phyloP scores from a whole-genome alignment of 2,797 vertebrate genomes.

The Artibeus lituratus region DNA sequence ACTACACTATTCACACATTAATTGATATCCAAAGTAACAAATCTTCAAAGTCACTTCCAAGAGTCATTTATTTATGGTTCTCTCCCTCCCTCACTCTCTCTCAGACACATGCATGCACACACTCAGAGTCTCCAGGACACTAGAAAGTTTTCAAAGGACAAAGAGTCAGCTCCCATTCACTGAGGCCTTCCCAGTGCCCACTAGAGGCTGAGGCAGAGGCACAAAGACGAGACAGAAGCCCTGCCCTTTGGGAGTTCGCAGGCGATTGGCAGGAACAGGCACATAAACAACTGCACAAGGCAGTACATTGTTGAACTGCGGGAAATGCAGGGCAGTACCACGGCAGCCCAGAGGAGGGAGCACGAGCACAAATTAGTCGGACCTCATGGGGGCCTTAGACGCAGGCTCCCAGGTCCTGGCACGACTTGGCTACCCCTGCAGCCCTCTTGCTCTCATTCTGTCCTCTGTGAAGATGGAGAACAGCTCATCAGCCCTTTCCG shows the following conservation, averaged over 20 bases:
- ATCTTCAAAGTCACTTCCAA: not conserved
- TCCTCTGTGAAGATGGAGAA: not conserved
- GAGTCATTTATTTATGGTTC: not conserved
- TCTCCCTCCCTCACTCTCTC: not conserved
- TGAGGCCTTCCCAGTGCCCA: not conserved
- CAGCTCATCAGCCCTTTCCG: not conserved
- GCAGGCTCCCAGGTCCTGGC: not conserved
- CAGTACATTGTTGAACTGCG: not conserved
- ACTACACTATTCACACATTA: not conserved
- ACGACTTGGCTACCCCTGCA: not conserved
- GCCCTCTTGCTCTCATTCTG: not conserved
- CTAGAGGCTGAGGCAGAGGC: not conserved
- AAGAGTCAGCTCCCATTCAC: not conserved
- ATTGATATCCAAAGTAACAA: slow-evolving; percentile 3
- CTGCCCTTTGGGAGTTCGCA: not conserved
- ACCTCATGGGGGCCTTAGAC: not conserved
- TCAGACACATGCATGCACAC: not conserved
- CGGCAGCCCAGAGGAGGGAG: slow-evolving; percentile 63
- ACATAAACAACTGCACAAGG: not conserved
- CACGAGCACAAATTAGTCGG: slow-evolving; percentile 44
- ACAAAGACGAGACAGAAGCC: not conserved
- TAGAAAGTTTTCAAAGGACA: slow-evolving; percentile 9
- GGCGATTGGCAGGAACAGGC: not conserved
- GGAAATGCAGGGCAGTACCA: not conserved
- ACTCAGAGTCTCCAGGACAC: not conserved